Evolutionary conservation across 1,140 invertebrate genomes (phyloP).

Genomic region (Archegozetes longisetosus): DNA sequence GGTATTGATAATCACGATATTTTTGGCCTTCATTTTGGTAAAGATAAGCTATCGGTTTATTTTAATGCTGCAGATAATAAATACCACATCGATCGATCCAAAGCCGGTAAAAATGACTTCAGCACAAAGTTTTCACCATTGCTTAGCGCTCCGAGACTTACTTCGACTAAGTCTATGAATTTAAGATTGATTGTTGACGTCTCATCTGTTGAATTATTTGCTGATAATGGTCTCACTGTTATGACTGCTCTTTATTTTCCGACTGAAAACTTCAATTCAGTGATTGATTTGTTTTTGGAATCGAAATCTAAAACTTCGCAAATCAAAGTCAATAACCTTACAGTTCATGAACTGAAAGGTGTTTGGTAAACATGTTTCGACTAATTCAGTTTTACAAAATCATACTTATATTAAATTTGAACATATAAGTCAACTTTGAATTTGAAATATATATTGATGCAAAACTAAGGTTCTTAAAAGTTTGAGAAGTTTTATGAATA

Average conservation of each 20-base stretch:
- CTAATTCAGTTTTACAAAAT: no score
- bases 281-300: background rate
- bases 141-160: background rate
- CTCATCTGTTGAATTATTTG: background rate
- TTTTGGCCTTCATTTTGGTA: background rate
- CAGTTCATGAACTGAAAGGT: background rate
- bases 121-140: background rate
- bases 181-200: background rate
- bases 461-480: no score
- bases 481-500: no score
- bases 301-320: background rate
- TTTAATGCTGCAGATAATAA: background rate
- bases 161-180: background rate
- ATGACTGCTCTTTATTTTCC: constrained; percentile 1
- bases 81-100: background rate
- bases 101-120: background rate
- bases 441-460: no score
- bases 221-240: background rate
- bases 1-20: background rate
- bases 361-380: no score
- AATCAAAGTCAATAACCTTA: background rate
- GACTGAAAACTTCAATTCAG: background rate
- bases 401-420: no score
- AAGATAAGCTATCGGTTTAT: background rate
- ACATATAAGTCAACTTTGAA: no score